Conservation (phyloP, 2,797 vertebrate species). For the Pangasius krempfi region DNA sequence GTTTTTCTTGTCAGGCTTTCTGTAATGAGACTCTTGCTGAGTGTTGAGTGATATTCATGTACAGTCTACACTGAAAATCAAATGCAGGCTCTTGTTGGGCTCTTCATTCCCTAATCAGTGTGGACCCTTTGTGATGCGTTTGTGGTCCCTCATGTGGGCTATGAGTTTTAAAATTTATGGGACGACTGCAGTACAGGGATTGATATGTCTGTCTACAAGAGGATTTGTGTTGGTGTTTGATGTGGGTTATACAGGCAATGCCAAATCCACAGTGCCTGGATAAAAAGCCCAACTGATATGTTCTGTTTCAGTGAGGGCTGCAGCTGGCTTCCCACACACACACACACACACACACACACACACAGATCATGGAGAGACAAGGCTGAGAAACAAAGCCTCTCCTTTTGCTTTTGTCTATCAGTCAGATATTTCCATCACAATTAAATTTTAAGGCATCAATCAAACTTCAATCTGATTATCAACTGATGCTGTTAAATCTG, state of each 20-base stretch:
- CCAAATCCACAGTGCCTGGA: slow-evolving; percentile 32
- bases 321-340: slow-evolving; percentile 19
- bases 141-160: background rate
- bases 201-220: slow-evolving; percentile 24
- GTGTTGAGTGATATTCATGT: background rate
- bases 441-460: background rate
- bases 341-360: background rate
- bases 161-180: background rate
- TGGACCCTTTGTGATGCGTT: background rate
- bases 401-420: background rate
- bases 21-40: background rate
- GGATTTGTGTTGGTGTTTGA: slow-evolving; percentile 37
- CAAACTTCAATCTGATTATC: background rate
- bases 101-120: background rate
- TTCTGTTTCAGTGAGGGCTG: slow-evolving; percentile 32
- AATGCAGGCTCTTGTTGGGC: background rate
- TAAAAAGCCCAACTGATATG: slow-evolving; percentile 40
- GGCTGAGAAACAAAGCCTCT: slow-evolving; percentile 14
- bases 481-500: background rate
- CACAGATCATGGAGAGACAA: slow-evolving; percentile 23
- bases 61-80: background rate
- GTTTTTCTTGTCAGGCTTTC: background rate
- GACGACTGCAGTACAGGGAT: background rate
- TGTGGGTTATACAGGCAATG: slow-evolving; percentile 33
- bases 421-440: slow-evolving; percentile 23